phyloP scores from a whole-genome alignment of 2,888 invertebrate genomes.

The Euclidia mi region DNA sequence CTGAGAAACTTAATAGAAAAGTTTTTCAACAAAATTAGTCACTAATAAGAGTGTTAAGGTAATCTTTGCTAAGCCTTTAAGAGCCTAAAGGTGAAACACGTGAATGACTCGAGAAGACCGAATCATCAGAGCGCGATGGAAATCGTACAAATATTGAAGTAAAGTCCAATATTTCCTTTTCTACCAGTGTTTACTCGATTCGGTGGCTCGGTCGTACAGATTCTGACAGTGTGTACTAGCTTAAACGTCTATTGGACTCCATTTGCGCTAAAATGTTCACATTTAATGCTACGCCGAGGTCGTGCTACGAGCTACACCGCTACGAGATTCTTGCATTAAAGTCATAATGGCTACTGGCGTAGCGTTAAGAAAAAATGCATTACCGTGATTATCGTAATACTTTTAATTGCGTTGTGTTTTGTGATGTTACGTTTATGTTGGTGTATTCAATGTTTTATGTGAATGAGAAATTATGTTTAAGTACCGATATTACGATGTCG shows the following conservation, averaged over 20 bases:
- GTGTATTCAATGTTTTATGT: too few relatives aligned
- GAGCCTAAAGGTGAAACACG: conserved; percentile 14
- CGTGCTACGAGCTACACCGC: conserved; percentile 31
- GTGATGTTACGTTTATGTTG: too few relatives aligned
- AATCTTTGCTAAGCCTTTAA: conserved; percentile 42
- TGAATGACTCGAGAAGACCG: neutral
- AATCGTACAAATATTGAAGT: too few relatives aligned
- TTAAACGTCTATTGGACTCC: conserved; percentile 20
- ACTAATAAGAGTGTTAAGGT: conserved; percentile 41
- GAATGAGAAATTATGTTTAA: too few relatives aligned
- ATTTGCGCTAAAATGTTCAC: conserved; percentile 25
- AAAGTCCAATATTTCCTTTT: too few relatives aligned
- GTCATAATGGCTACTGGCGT: conserved; percentile 20
- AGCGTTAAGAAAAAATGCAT: conserved; percentile 14
- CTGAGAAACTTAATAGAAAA: conserved; percentile 57
- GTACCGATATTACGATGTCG: too few relatives aligned
- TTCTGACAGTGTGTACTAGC: neutral
- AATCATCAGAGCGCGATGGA: neutral
- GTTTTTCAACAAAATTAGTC: conserved; percentile 48
- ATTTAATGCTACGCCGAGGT: conserved; percentile 44
- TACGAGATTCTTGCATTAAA: conserved; percentile 18
- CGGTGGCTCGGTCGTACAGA: too few relatives aligned
- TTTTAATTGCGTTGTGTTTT: conserved; percentile 4
- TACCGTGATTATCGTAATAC: conserved; percentile 12
- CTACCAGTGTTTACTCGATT: too few relatives aligned